phyloP scores from a whole-genome alignment of 2,113 vertebrate species.

The Regulus satrapa region DNA sequence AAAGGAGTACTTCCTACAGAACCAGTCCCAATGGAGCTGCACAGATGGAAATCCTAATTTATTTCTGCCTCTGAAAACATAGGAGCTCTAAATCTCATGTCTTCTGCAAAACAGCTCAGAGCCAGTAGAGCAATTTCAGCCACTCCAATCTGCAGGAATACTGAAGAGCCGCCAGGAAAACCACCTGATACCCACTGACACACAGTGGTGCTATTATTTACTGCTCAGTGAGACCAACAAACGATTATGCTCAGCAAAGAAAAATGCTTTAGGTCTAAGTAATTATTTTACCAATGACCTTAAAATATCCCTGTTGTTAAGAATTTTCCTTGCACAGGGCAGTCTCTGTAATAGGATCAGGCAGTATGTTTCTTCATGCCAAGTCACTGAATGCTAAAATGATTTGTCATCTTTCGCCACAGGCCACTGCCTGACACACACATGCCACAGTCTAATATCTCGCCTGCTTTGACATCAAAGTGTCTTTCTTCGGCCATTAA shows the following conservation, averaged over 20 bases:
- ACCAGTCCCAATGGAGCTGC: neutral
- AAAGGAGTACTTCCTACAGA: neutral
- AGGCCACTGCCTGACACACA: slow-evolving; percentile 42
- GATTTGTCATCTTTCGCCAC: slow-evolving; percentile 32
- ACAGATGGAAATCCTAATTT: neutral
- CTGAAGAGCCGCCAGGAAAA: neutral
- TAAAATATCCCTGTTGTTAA: slow-evolving; percentile 16
- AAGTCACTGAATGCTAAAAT: slow-evolving; percentile 45
- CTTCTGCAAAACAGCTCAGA: neutral
- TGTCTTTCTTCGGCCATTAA: neutral
- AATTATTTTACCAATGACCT: slow-evolving; percentile 24
- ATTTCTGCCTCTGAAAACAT: neutral
- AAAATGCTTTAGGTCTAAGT: neutral
- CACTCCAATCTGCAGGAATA: neutral
- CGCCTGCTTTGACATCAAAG: slow-evolving; percentile 26
- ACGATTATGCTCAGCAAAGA: neutral
- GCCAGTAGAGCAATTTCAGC: neutral
- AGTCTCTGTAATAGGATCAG: slow-evolving; percentile 31
- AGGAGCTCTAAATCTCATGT: neutral
- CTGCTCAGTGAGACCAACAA: neutral
- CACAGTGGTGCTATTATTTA: slow-evolving; percentile 22
- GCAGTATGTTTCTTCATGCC: slow-evolving; percentile 41
- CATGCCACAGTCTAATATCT: neutral
- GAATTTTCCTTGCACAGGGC: neutral
- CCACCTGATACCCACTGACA: neutral